A percentile compares a stretch with the other conserved stretches of the same genome.
These are phyloP conservation scores for Silurus aristotelis DNA, from an alignment of 2,797 vertebrate genomes.

Conservation along the genomic window DNA sequence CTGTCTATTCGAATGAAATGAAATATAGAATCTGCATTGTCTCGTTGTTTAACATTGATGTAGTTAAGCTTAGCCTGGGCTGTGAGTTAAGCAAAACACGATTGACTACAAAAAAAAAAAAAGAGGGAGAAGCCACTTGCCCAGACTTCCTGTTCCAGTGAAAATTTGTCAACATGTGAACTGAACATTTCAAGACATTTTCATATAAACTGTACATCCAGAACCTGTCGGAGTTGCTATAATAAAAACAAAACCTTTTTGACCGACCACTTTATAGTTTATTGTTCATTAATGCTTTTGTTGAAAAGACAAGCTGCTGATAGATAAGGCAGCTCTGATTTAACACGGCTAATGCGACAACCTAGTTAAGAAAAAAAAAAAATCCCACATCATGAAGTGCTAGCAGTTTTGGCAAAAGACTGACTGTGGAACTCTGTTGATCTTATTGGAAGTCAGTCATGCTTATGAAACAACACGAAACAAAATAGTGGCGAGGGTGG, in stretches of 20 bases:
- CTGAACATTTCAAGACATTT: no score
- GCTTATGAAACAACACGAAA: not conserved
- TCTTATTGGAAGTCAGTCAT: not conserved
- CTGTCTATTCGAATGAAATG: no score
- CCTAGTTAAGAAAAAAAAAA: not conserved
- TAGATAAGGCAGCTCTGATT: not conserved
- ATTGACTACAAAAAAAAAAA: no score
- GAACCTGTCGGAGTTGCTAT: not conserved
- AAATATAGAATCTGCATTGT: no score
- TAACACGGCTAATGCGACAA: not conserved
- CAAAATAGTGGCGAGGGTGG: not conserved
- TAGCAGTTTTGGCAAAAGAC: not conserved
- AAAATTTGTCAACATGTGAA: no score
- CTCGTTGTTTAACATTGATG: no score
- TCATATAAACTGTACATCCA: not conserved
- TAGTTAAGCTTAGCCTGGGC: no score
- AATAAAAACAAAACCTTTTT: not conserved
- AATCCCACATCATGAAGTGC: not conserved
- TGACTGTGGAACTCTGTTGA: not conserved
- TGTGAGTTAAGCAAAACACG: no score
- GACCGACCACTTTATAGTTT: not conserved
- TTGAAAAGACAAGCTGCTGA: not conserved
- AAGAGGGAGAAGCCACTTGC: no score
- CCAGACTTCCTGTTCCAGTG: no score
- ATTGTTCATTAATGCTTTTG: not conserved